phyloP scores from a whole-genome alignment of 2,888 invertebrate genomes.

The Zygothrica quintamaculata region DNA sequence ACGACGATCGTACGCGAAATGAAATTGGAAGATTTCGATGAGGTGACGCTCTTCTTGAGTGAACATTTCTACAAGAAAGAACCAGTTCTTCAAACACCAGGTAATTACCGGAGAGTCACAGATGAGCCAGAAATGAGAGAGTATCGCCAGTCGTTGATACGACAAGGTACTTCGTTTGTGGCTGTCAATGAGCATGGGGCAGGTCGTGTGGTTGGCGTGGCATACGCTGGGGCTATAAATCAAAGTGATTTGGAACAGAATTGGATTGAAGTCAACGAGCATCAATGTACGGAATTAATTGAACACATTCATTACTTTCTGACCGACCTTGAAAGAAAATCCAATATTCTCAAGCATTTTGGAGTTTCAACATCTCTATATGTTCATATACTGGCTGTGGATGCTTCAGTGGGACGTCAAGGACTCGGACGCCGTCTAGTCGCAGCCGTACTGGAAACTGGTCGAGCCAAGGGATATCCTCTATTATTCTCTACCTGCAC shows the following conservation, averaged over 20 bases:
- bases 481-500: constrained; percentile 70
- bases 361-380: constrained; percentile 53
- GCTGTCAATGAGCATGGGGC: constrained; percentile 41
- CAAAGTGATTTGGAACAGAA: constrained; percentile 46
- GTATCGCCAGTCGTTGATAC: constrained; percentile 32
- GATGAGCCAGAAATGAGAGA: constrained; percentile 19
- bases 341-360: constrained; percentile 57
- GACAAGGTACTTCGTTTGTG: constrained; percentile 47
- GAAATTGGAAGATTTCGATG: constrained; percentile 37
- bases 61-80: constrained; percentile 58
- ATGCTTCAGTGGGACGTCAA: constrained; percentile 47
- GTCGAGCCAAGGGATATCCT: constrained; percentile 51
- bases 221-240: constrained; percentile 28
- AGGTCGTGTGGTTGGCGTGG: constrained; percentile 51
- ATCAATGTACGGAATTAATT: constrained; percentile 34
- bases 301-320: constrained; percentile 61
- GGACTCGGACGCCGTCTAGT: constrained; percentile 67
- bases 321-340: constrained; percentile 57
- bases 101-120: constrained; percentile 13
- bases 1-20: constrained; percentile 49
- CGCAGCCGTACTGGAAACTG: constrained; percentile 56
- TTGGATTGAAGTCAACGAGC: constrained; percentile 29
- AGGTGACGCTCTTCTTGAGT: constrained; percentile 38
- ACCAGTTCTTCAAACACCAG: constrained; percentile 52
- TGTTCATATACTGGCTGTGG: constrained; percentile 56